Conservation (phyloP, 2,888 invertebrate genomes). For the Zhuqinia jingwanae region DNA sequence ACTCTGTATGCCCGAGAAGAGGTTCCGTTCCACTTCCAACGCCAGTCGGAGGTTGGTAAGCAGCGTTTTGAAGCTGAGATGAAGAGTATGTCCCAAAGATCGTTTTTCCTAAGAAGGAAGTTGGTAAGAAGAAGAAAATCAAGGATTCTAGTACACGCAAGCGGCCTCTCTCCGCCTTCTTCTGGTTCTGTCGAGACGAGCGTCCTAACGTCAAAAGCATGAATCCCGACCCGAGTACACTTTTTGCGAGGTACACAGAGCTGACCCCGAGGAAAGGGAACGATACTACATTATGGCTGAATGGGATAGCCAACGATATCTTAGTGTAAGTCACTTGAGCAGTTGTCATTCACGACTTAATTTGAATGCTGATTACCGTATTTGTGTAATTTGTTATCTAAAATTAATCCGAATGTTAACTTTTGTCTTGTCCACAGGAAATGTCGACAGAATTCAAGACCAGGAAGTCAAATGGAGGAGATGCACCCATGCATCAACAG, state of each 20-base stretch:
- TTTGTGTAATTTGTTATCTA: too few species aligned
- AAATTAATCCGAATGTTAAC: too few species aligned
- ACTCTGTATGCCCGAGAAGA: slow-evolving; percentile 66
- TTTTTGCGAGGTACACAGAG: slow-evolving; percentile 97
- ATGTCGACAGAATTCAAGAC: too few species aligned
- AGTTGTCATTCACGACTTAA: too few species aligned
- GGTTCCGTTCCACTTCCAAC: slow-evolving; percentile 85
- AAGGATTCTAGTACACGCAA: slow-evolving; percentile 98
- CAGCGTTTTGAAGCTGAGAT: slow-evolving; percentile 98
- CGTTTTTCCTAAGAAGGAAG: not conserved
- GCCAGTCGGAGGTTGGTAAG: slow-evolving; percentile 99
- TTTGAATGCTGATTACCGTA: too few species aligned
- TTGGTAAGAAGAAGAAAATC: not conserved
- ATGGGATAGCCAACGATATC: slow-evolving; percentile 95
- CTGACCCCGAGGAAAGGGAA: slow-evolving; percentile 90
- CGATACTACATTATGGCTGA: slow-evolving; percentile 97
- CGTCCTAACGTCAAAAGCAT: slow-evolving; percentile 95
- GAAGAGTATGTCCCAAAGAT: slow-evolving; percentile 83
- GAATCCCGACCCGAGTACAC: slow-evolving; percentile 97
- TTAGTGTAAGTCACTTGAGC: too few species aligned
- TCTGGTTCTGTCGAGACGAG: slow-evolving; percentile 99
- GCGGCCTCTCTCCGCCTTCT: slow-evolving; percentile 98
- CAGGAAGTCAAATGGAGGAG: too few species aligned
- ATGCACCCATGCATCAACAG: too few species aligned
- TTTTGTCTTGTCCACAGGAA: too few species aligned